phyloP scores from a whole-genome alignment of 1,140 invertebrate genomes.

The Drosophila nannoptera region DNA sequence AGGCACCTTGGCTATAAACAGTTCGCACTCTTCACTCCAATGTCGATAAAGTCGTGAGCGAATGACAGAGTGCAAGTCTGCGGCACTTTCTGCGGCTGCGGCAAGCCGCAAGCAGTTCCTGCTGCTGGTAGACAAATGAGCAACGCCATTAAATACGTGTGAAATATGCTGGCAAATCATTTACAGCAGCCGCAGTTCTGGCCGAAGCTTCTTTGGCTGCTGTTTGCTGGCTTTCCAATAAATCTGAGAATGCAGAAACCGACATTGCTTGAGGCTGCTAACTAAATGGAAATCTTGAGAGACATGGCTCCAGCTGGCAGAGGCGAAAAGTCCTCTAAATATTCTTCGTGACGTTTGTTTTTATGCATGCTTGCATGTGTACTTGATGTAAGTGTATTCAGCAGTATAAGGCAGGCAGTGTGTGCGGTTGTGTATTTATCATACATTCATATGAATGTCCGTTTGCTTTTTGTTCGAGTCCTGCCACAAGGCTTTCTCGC shows the following conservation, averaged over 20 bases:
- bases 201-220: slow-evolving; percentile 8
- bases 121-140: slow-evolving; percentile 70
- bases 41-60: slow-evolving; percentile 18
- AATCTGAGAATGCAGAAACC: slow-evolving; percentile 50
- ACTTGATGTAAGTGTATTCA: no score
- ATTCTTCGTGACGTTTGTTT: neutral
- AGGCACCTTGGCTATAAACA: neutral
- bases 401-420: neutral
- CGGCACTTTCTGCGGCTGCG: slow-evolving; percentile 33
- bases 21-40: slow-evolving; percentile 15
- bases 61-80: slow-evolving; percentile 32
- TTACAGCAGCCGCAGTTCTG: slow-evolving; percentile 34
- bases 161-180: slow-evolving; percentile 74
- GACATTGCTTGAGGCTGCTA: slow-evolving; percentile 34
- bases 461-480: slow-evolving; percentile 15
- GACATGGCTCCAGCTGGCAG: slow-evolving; percentile 9
- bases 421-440: no score
- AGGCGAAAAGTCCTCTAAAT: slow-evolving; percentile 3
- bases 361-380: neutral
- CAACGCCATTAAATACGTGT: slow-evolving; percentile 68
- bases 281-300: slow-evolving; percentile 31
- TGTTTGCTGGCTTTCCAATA: slow-evolving; percentile 47
- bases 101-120: slow-evolving; percentile 46
- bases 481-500: slow-evolving; percentile 4
- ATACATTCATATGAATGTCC: neutral